Base-by-base conservation (phyloP, 2,113 vertebrate species). In the Forbesichthys agassizii region DNA sequence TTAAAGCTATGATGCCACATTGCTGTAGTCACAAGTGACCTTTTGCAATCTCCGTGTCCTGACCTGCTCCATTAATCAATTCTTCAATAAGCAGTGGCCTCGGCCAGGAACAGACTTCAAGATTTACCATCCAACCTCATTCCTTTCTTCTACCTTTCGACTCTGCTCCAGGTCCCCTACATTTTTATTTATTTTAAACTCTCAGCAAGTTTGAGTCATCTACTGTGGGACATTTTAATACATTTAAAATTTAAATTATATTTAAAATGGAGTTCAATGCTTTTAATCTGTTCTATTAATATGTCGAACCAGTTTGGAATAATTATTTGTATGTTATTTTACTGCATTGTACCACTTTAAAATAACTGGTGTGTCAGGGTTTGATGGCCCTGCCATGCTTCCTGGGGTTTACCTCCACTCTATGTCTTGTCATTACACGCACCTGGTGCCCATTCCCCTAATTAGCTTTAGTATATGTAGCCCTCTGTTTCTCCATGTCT, bases 21-120 rank as follows among this genome's bases (percentile, higher is more conserved):
- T 42, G 36, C 36, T 42, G 36, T 5, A 66, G 60, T 69, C 78
- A 69, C 69, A 66, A n/a, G 75, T 70, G 78, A 84, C 48, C 47
- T 6, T 55, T 68, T 64, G 60, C 69, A 63, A 64, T 58, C 61
- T 71, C 66, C 42, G 63, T 66, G 47, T 73, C 76, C 76, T 69
- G 3, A 13, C 51, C 51, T 3, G 56, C 52, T 58, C 68, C 82
- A 86, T 84, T 66, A 78, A 83, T 87, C 81, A 81, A 74, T 83
- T 73, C 51, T 78, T 74, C 75, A 71, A 68, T 74, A 82, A 75
- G 55, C 20, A 48, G 54, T 51, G 0, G 6, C 36, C 53, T 64
- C 5, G 49, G 61, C 61, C 57, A 12, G 3, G 53, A 48, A 46
- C 8, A 51, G 54, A 60, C 4, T 64, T 52, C 3, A 4, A 72